Conservation (phyloP, 2,113 vertebrate species). For the Callocephalon fimbriatum region DNA sequence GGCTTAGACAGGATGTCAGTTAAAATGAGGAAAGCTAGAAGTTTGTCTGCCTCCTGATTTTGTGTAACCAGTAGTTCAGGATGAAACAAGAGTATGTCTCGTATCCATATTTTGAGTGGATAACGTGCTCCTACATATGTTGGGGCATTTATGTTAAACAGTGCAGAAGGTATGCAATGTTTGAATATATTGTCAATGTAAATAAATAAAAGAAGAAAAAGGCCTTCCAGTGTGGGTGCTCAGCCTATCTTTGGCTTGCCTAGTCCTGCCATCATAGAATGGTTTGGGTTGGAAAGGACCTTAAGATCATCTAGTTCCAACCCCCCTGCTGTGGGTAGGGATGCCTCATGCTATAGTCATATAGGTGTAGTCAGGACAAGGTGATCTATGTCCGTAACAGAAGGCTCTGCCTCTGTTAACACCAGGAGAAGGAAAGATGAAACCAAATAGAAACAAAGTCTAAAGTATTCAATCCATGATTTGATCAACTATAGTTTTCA, state of each 20-base stretch:
- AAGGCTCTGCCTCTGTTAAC: neutral
- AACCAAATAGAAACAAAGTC: neutral
- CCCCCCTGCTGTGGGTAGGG: neutral
- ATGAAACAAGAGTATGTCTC: neutral
- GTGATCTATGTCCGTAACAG: neutral
- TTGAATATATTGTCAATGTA: neutral
- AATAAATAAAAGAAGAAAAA: neutral
- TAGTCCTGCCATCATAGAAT: neutral
- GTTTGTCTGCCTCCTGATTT: neutral
- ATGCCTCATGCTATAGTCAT: neutral
- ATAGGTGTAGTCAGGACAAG: neutral
- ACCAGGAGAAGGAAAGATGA: neutral
- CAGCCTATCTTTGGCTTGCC: neutral
- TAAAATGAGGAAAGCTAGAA: neutral
- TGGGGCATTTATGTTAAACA: neutral
- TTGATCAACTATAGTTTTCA: neutral
- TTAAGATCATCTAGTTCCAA: neutral
- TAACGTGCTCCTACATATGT: rapidly evolving
- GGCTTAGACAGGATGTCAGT: neutral
- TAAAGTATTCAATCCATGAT: neutral
- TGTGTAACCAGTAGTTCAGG: neutral
- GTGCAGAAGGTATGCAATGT: neutral
- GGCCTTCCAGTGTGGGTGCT: neutral
- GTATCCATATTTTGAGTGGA: neutral
- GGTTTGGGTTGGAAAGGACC: neutral